Base-by-base conservation (phyloP, 2,888 invertebrate species). In the Lysandra bellargus region DNA sequence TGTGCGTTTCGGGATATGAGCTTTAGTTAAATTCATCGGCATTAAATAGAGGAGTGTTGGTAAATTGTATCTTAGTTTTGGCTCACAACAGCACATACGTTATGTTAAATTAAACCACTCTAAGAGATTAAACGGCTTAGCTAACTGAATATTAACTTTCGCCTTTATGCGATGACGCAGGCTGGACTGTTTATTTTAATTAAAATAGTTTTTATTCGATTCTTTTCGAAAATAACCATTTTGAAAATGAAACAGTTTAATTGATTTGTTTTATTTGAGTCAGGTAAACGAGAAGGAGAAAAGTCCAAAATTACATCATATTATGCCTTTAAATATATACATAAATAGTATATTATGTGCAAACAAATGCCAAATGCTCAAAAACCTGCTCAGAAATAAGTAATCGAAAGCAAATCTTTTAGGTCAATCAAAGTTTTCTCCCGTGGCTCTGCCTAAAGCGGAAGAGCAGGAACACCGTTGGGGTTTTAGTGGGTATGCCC, bases 101-200 rank as follows among this genome's bases (percentile, higher is more conserved):
- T 81, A 82, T 82, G 80, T 83, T 83, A 82, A 83, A 83, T 83
- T 82, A 83, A 81, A 81, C 81, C 80, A 81, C 80, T 80, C 79
- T 80, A 80, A 79, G 80, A 80, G 81, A 82, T 83, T 81, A 82
- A 83, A 81, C 80, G 81, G 80, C 78, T 81, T 78, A 78, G 81
- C 80, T 72, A 61, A 44, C 78, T 78, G 81, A 81, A 82, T 81
- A 81, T 80, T 81, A 82, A 79, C 80, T 77, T 69, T 76, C 78
- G 53, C 79, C 73, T 78, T 79, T 72, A 14, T 75, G 61, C n/a
- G 12, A 75, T 79, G 44, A 75, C 30, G 57, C 57, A 57, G 33
- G 76, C 6, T 76, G 76, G 76, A 49, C 44, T 49, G 14, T 75
- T 53, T 17, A 33, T 33, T 17, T 33, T 76, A 76, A 75, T 30